Conservation (phyloP, 2,888 invertebrate species). For the Carterocephalus palaemon region DNA sequence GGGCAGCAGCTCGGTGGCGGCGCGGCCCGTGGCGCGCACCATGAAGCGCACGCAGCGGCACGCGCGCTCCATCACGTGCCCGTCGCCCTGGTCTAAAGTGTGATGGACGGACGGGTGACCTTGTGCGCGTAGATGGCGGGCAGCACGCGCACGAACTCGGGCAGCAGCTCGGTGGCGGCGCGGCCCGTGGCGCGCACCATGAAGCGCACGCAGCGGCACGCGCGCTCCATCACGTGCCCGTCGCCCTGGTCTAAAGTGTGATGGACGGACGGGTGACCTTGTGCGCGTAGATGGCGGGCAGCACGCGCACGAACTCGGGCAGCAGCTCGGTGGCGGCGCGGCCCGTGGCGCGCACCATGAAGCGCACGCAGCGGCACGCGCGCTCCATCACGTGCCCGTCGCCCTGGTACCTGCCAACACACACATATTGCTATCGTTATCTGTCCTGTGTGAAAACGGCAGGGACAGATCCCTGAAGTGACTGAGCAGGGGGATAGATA, state of each 20-base stretch:
- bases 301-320: slow-evolving; percentile 84
- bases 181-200: slow-evolving; percentile 91
- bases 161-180: slow-evolving; percentile 86
- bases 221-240: slow-evolving; percentile 92
- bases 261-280: no score
- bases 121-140: slow-evolving; percentile 81
- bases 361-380: slow-evolving; percentile 92
- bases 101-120: no score
- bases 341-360: slow-evolving; percentile 91
- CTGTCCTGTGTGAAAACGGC: no score
- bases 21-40: no score
- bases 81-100: no score
- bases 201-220: slow-evolving; percentile 93
- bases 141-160: slow-evolving; percentile 85
- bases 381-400: slow-evolving; percentile 95
- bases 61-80: no score
- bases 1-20: no score
- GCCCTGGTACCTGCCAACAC: slow-evolving; percentile 50
- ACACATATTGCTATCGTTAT: no score
- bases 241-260: no score
- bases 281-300: slow-evolving; percentile 82
- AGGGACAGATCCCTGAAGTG: no score
- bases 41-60: no score
- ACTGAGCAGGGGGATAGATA: no score
- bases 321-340: slow-evolving; percentile 87